Conservation (phyloP, 2,113 vertebrate genomes). For the Nipponia nippon region DNA sequence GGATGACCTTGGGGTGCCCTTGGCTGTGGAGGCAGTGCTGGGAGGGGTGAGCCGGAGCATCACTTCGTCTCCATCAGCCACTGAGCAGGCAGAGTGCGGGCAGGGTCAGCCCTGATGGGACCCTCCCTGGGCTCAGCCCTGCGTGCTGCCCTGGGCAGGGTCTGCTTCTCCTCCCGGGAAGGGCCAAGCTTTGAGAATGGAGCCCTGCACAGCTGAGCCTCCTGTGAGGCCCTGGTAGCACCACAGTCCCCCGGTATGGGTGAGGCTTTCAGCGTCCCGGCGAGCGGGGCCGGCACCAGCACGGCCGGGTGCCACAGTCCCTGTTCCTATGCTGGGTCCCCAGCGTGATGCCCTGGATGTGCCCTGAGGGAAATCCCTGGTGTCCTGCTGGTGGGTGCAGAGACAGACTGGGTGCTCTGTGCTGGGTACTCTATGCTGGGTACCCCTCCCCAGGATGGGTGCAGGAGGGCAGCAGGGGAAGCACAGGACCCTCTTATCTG, state of each 20-base stretch:
- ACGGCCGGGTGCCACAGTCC: not conserved
- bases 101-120: fast-evolving
- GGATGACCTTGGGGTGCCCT: not conserved
- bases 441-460: not conserved
- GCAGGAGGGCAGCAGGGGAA: not conserved
- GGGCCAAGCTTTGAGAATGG: not conserved
- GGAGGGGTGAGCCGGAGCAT: not conserved
- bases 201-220: not conserved
- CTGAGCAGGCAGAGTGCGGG: not conserved
- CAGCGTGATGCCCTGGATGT: not conserved
- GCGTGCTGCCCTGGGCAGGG: fast-evolving
- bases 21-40: fast-evolving
- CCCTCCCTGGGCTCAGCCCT: not conserved
- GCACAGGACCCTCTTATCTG: fast-evolving
- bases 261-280: not conserved
- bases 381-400: not conserved
- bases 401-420: not conserved
- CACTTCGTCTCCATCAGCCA: not conserved
- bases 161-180: not conserved
- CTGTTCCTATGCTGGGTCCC: not conserved
- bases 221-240: not conserved
- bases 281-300: fast-evolving
- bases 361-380: fast-evolving
- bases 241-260: fast-evolving
- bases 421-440: not conserved